Percentiles rank a stretch among this genome's conserved stretches.
These are phyloP conservation scores for Hycleus cichorii DNA, from an alignment of 1,140 invertebrate genomes.

Conservation along the genomic window DNA sequence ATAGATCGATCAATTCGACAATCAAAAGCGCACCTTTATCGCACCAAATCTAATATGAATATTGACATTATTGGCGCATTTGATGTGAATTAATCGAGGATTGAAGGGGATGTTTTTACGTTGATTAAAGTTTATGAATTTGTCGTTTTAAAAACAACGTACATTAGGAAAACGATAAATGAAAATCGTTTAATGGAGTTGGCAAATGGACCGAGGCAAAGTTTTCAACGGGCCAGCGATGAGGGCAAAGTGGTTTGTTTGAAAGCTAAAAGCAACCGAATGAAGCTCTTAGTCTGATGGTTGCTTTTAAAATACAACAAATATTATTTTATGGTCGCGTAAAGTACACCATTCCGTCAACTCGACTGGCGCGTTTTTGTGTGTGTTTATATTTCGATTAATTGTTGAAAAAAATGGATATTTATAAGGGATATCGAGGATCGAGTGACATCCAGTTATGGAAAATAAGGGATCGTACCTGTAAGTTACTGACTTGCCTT, in stretches of 20 bases:
- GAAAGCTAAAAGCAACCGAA: constrained; percentile 32
- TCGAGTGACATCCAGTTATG: background rate
- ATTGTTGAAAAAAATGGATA: background rate
- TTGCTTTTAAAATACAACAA: constrained; percentile 22
- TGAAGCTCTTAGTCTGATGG: constrained; percentile 28
- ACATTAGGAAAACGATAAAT: constrained; percentile 21
- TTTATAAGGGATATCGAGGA: too few species aligned
- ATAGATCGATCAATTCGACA: background rate
- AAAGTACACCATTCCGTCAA: background rate
- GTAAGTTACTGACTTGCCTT: constrained; percentile 71
- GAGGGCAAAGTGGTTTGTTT: constrained; percentile 26
- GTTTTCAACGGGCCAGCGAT: constrained; percentile 5
- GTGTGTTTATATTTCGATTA: background rate
- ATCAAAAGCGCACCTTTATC: background rate
- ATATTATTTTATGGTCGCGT: constrained; percentile 22
- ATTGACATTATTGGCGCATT: background rate
- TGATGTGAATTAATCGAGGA: background rate
- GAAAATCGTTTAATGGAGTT: constrained; percentile 27
- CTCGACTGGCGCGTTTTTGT: background rate
- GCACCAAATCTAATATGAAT: background rate
- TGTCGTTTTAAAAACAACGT: constrained; percentile 21
- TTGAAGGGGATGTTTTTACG: background rate
- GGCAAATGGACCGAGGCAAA: constrained; percentile 24
- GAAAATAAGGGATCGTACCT: constrained; percentile 44
- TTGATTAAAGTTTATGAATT: too few species aligned